Percentiles rank a stretch among this genome's conserved stretches.
These are phyloP conservation scores for Drosophila biarmipes DNA, from an alignment of 1,140 invertebrate genomes.

Conservation along the genomic window DNA sequence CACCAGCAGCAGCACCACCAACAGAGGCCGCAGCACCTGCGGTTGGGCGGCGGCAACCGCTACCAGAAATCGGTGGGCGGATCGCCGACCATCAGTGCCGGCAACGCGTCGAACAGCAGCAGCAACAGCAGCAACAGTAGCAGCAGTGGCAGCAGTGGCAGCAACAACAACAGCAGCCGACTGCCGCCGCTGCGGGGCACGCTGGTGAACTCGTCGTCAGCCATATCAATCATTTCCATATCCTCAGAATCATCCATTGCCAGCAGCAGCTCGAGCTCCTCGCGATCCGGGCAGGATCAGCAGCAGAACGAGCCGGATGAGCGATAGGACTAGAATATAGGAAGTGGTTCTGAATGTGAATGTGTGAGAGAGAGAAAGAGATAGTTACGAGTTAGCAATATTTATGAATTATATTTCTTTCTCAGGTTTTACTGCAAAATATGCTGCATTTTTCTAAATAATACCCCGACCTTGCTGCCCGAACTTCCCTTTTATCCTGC, in stretches of 20 bases:
- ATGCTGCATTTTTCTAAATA: slow-evolving; percentile 45
- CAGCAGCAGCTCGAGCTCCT: slow-evolving; percentile 64
- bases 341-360: neutral
- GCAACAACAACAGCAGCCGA: slow-evolving; percentile 32
- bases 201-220: slow-evolving; percentile 71
- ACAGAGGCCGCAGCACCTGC: slow-evolving; percentile 41
- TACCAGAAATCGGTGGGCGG: slow-evolving; percentile 31
- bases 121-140: slow-evolving; percentile 27
- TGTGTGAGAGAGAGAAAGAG: slow-evolving; percentile 16
- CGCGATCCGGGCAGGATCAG: slow-evolving; percentile 59
- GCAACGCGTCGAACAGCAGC: slow-evolving; percentile 29
- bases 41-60: slow-evolving; percentile 17
- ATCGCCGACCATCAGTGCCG: slow-evolving; percentile 17
- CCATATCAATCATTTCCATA: slow-evolving; percentile 82
- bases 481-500: neutral
- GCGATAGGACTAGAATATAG: slow-evolving; percentile 23
- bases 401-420: slow-evolving; percentile 37
- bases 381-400: slow-evolving; percentile 25
- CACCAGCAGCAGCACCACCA: slow-evolving; percentile 47
- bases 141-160: slow-evolving; percentile 19
- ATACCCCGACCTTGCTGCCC: neutral
- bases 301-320: slow-evolving; percentile 44
- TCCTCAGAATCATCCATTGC: slow-evolving; percentile 80
- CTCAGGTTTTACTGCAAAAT: slow-evolving; percentile 36
- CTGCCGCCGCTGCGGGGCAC: slow-evolving; percentile 63